Evolutionary conservation across 2,113 vertebrate genomes (phyloP).

Genomic region (Genyomyrus donnyi): DNA sequence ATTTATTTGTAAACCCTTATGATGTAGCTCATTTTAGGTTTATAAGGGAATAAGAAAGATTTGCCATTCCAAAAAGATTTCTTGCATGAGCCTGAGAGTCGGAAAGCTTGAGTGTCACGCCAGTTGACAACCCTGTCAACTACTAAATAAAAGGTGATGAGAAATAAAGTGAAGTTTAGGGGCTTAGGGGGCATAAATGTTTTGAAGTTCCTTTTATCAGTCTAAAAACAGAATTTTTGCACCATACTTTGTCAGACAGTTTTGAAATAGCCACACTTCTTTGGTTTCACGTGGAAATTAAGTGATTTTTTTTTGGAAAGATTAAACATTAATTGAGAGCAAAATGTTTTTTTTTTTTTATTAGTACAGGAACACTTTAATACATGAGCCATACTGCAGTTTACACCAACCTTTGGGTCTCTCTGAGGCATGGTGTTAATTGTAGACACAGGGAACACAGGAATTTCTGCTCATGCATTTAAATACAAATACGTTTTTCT

Average conservation of each 20-base stretch:
- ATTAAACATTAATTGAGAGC: not conserved
- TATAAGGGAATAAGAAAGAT: too few relatives aligned
- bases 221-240: not conserved
- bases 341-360: not conserved
- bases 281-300: not conserved
- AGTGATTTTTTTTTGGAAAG: not conserved
- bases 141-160: not conserved
- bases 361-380: not conserved
- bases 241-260: not conserved
- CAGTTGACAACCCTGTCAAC: not conserved
- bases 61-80: too few relatives aligned
- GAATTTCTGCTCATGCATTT: not conserved
- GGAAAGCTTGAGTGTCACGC: not conserved
- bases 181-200: not conserved
- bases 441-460: not conserved
- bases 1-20: too few relatives aligned
- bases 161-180: not conserved
- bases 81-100: not conserved
- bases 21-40: too few relatives aligned
- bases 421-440: not conserved
- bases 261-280: not conserved
- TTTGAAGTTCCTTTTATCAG: not conserved
- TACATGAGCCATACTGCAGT: not conserved
- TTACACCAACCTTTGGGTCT: not conserved
- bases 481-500: not conserved